Evolutionary conservation across 2,113 vertebrate genomes (phyloP), one percentile per base, ranked within the genome.

Genomic region (Amphiprion ocellaris): DNA sequence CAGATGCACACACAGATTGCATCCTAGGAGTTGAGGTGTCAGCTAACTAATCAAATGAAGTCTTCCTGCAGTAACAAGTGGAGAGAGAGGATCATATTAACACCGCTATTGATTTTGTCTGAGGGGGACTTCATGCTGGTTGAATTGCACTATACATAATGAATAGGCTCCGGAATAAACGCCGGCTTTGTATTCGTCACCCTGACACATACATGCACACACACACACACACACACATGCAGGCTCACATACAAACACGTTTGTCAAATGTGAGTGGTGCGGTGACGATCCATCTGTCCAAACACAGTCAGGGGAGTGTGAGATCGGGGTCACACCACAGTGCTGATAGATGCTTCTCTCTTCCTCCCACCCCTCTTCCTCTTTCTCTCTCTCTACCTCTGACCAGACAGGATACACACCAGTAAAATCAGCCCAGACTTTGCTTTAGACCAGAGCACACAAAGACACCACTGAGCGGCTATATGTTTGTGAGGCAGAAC

Each of bases 261-360:
- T 86, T 89, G 82, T 83, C 85, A 89, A 77, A 83, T 70, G 79
- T 63, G 89, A 89, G 83, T 26, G 73, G 56, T 60, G 83, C 68
- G 77, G 72, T 68, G 82, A 89, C 89, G 88, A 86, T 88, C 88
- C 92, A 92, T 90, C 85, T 93, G 90, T 93, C 89, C 83, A 92
- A 93, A 92, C 91, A 89, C 67, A 84, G 77, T 41, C 69, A 60
- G 50, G 59, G 53, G 72, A 85, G 89, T 80, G 88, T 83, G 90
- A 89, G 83, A 78, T 81, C 46, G 46, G 86, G 87, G 90, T 90
- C 85, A 88, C 81, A 82, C 77, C 69, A 75, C 44, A 39, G 60
- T 79, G 86, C 74, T 90, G 85, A 89, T 76, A 77, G 85, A 89
- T 82, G 76, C 50, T 26, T 60, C 50, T 46, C 63, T 76, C 70